Evolutionary conservation across 2,888 invertebrate genomes (phyloP).

Genomic region (Nomada flava): DNA sequence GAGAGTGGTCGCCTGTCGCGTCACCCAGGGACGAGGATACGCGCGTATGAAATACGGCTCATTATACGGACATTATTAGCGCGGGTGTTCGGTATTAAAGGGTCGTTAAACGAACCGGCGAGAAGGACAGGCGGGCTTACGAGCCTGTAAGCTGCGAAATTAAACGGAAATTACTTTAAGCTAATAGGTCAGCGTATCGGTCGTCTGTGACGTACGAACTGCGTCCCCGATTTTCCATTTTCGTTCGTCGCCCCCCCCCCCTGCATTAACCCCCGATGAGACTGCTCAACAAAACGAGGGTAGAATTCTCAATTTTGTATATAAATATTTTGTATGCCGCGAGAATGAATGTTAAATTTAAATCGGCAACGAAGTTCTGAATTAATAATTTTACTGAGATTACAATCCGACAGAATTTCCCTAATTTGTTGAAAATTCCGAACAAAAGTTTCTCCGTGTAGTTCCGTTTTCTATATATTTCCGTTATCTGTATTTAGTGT

Average conservation of each 20-base stretch:
- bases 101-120: constrained; percentile 64
- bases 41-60: constrained; percentile 52
- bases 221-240: constrained; percentile 54
- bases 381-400: too few relatives aligned
- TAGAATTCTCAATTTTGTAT: too few relatives aligned
- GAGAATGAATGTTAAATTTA: too few relatives aligned
- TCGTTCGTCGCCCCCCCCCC: not conserved
- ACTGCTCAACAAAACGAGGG: too few relatives aligned
- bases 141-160: constrained; percentile 62
- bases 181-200: constrained; percentile 69
- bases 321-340: too few relatives aligned
- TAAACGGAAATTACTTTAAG: constrained; percentile 75
- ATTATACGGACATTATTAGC: constrained; percentile 66
- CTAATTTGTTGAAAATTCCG: too few relatives aligned
- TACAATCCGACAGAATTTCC: too few relatives aligned
- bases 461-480: too few relatives aligned
- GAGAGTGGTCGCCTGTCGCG: not conserved
- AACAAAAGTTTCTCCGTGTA: too few relatives aligned
- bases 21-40: not conserved
- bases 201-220: constrained; percentile 40
- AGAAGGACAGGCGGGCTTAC: constrained; percentile 2
- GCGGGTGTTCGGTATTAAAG: constrained; percentile 60
- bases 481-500: too few relatives aligned
- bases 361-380: too few relatives aligned
- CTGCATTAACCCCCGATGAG: not conserved